Conservation (phyloP, 2,113 vertebrate species). For the Anoura caudifer region DNA sequence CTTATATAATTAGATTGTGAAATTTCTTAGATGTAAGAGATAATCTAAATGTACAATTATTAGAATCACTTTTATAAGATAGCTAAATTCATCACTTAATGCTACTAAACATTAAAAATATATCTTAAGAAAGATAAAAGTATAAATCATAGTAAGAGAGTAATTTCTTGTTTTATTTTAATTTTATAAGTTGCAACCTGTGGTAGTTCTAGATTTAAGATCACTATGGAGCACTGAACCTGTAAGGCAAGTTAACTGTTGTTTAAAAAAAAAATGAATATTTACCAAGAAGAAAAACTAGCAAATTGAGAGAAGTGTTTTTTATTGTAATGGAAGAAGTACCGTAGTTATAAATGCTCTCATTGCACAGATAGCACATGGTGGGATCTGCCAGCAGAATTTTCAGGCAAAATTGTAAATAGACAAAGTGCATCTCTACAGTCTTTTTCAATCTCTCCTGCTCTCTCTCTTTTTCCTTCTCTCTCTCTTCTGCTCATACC, state of each 20-base stretch:
- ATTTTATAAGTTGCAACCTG: not conserved
- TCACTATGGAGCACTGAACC: not conserved
- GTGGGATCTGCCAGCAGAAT: not conserved
- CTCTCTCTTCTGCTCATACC: not conserved
- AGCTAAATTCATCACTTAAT: not conserved
- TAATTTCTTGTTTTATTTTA: not conserved
- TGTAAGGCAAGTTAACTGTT: slow-evolving; percentile 2
- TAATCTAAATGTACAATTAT: not conserved
- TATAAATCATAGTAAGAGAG: not conserved
- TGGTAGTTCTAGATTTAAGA: not conserved
- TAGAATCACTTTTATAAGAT: not conserved
- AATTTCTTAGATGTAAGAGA: not conserved
- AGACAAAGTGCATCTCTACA: not conserved
- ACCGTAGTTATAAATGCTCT: not conserved
- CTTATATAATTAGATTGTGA: not conserved
- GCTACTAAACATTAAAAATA: not conserved
- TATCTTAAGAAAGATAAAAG: not conserved
- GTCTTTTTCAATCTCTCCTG: not conserved
- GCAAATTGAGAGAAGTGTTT: not conserved
- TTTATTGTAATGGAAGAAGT: not conserved
- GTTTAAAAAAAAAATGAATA: not conserved
- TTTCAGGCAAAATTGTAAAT: not conserved
- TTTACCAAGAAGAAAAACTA: slow-evolving; percentile 3
- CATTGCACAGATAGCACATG: not conserved
- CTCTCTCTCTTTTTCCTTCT: not conserved